Conservation (phyloP, 2,888 invertebrate genomes). For the Caenorhabditis sp. region DNA sequence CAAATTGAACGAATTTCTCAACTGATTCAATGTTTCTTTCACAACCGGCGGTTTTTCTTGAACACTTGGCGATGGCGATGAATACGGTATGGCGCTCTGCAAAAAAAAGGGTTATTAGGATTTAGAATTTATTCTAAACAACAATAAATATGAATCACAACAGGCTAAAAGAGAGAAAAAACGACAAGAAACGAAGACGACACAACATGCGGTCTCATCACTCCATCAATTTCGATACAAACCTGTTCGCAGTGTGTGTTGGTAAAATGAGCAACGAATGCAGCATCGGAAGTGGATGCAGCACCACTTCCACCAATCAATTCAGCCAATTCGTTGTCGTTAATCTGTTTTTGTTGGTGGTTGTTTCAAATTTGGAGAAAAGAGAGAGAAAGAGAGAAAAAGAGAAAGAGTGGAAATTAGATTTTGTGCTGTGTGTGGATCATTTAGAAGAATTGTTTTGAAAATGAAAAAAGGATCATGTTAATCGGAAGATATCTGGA, state of each 20-base stretch:
- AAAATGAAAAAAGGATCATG: too few relatives aligned
- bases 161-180: too few relatives aligned
- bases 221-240: neutral
- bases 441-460: neutral
- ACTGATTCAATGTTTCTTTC: conserved; percentile 61
- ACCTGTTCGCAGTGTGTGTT: neutral
- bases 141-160: too few relatives aligned
- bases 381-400: neutral
- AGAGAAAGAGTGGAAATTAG: neutral
- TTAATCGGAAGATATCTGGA: too few relatives aligned
- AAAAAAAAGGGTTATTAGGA: too few relatives aligned
- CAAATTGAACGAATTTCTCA: conserved; percentile 62
- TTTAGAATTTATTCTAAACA: too few relatives aligned
- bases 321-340: conserved; percentile 67
- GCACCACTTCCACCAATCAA: conserved; percentile 57
- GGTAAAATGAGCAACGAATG: neutral
- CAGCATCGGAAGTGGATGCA: conserved; percentile 1
- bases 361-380: neutral
- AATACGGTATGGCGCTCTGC: conserved; percentile 55
- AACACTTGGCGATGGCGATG: conserved; percentile 15
- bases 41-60: conserved; percentile 21
- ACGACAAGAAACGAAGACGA: neutral
- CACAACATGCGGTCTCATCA: neutral
- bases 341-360: conserved; percentile 61
- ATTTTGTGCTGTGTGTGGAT: neutral